Conservation (phyloP, 2,113 vertebrate genomes). For the Brachypteracias leptosomus region DNA sequence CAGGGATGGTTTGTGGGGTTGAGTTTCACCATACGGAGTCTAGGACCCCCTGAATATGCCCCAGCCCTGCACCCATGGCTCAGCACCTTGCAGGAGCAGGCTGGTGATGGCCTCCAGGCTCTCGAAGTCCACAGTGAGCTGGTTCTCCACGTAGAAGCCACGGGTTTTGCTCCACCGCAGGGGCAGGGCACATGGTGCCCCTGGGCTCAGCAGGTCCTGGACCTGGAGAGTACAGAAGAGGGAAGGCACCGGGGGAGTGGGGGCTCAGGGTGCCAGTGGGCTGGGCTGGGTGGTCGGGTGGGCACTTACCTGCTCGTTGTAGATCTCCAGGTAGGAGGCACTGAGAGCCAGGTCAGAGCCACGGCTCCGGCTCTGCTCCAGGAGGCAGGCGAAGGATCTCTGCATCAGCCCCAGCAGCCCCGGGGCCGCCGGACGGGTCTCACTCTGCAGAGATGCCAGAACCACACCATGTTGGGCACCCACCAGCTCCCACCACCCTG, state of each 20-base stretch:
- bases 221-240: conserved; percentile 12
- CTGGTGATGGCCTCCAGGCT: conserved; percentile 64
- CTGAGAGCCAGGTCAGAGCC: conserved; percentile 55
- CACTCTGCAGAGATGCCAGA: background rate
- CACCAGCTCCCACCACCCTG: background rate
- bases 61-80: fast-evolving
- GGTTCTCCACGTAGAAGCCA: conserved; percentile 78
- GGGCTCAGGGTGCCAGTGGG: fast-evolving
- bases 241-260: fast-evolving
- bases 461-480: fast-evolving
- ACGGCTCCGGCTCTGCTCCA: conserved; percentile 58
- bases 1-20: fast-evolving
- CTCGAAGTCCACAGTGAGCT: conserved; percentile 62
- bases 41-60: fast-evolving
- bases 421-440: background rate
- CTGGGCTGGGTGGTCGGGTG: fast-evolving
- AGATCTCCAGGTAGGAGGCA: conserved; percentile 80
- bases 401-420: conserved; percentile 72
- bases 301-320: conserved; percentile 75
- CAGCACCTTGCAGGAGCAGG: conserved; percentile 73
- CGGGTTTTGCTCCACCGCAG: conserved; percentile 75
- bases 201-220: conserved; percentile 71
- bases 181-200: conserved; percentile 37
- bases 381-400: conserved; percentile 72
- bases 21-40: fast-evolving